These are phyloP conservation scores for Psix sp. DNA, from an alignment of 1,140 invertebrate species.

Conservation along the genomic window DNA sequence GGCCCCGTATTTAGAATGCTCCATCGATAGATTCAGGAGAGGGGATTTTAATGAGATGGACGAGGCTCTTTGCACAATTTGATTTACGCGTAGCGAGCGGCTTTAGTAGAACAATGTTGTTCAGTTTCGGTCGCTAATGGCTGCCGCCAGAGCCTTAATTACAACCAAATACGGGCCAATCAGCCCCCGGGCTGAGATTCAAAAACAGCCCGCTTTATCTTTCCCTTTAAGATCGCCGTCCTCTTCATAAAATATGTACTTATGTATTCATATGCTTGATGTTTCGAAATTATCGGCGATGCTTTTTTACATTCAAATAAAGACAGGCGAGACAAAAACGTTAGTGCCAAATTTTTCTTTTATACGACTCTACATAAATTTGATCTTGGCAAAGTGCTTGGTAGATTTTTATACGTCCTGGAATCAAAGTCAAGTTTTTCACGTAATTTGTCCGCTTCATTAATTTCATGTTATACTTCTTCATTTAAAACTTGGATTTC, in stretches of 20 bases:
- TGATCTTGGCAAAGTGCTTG: too few relatives aligned
- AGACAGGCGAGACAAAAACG: constrained; percentile 19
- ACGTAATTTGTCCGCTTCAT: too few relatives aligned
- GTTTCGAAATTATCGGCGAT: constrained; percentile 41
- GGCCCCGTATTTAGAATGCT: too few relatives aligned
- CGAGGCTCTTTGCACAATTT: constrained; percentile 60
- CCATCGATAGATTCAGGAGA: constrained; percentile 12
- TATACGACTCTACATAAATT: too few relatives aligned
- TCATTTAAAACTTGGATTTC: too few relatives aligned
- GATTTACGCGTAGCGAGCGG: constrained; percentile 63
- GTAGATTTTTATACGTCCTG: too few relatives aligned
- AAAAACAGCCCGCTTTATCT: constrained; percentile 46
- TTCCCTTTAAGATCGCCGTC: constrained; percentile 47
- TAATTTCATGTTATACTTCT: too few relatives aligned
- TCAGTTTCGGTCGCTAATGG: constrained; percentile 67
- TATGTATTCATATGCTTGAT: constrained; percentile 51
- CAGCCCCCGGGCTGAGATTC: constrained; percentile 62
- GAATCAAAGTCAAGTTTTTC: too few relatives aligned
- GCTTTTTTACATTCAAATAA: constrained; percentile 43
- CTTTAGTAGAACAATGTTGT: constrained; percentile 67
- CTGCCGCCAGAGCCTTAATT: constrained; percentile 69
- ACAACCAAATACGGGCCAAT: constrained; percentile 71
- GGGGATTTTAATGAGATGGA: constrained; percentile 48
- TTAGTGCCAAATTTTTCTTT: too few relatives aligned
- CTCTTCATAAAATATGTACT: constrained; percentile 54